A percentile compares a stretch with the other conserved stretches of the same genome.
phyloP scores from a whole-genome alignment of 2,888 invertebrate species.

The Trypoxylon attenuatum region DNA sequence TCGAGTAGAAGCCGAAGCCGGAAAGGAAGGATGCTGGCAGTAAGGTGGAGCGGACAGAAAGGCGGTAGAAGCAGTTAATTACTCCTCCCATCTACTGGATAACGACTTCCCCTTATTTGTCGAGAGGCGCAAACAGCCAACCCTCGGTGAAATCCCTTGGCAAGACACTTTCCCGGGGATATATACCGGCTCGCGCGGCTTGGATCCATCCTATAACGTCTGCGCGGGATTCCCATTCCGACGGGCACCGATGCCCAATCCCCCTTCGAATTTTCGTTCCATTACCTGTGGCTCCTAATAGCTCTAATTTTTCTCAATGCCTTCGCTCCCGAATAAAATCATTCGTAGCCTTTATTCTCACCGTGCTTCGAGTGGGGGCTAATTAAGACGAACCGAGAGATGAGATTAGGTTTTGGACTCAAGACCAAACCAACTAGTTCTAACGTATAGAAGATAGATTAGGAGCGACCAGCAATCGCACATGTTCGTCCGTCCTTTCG shows the following conservation, averaged over 20 bases:
- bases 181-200: slow-evolving; percentile 15
- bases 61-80: slow-evolving; percentile 68
- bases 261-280: too few relatives aligned
- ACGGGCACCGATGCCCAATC: too few relatives aligned
- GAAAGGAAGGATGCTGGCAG: slow-evolving; percentile 58
- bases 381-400: too few relatives aligned
- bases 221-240: not conserved
- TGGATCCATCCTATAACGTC: slow-evolving; percentile 23
- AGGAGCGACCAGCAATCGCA: too few relatives aligned
- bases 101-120: slow-evolving; percentile 73
- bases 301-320: too few relatives aligned
- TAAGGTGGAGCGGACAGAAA: slow-evolving; percentile 51
- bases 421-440: too few relatives aligned
- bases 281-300: too few relatives aligned
- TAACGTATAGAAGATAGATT: slow-evolving; percentile 20
- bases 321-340: too few relatives aligned
- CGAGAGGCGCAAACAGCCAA: slow-evolving; percentile 71
- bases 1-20: slow-evolving; percentile 66
- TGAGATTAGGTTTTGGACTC: too few relatives aligned
- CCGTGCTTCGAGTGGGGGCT: too few relatives aligned
- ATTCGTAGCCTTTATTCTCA: too few relatives aligned
- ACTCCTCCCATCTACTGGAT: slow-evolving; percentile 68
- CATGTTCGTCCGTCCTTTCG: slow-evolving; percentile 40
- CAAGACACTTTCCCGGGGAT: slow-evolving; percentile 52
- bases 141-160: slow-evolving; percentile 60